These are phyloP conservation scores for Drusus annulatus DNA, from an alignment of 1,140 invertebrate species.

Conservation along the genomic window DNA sequence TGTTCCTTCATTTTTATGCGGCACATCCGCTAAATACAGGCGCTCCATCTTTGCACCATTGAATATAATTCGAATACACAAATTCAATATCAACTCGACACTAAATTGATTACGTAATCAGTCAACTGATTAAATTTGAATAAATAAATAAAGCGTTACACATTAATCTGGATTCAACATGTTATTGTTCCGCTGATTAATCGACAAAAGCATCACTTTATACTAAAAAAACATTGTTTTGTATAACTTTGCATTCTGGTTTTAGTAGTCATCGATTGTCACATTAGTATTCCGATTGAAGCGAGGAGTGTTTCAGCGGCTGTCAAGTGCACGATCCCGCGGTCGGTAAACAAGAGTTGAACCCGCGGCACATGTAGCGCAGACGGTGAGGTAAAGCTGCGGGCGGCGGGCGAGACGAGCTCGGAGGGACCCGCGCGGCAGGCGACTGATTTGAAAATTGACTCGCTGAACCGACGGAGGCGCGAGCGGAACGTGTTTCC, in stretches of 20 bases:
- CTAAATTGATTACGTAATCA: not conserved
- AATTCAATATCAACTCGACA: not conserved
- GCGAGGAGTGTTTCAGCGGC: not conserved
- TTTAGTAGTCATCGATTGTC: not conserved
- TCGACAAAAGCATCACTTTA: not conserved
- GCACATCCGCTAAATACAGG: not conserved
- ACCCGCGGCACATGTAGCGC: not conserved
- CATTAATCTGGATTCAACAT: slow-evolving; percentile 6
- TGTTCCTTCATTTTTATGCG: not conserved
- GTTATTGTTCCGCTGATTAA: not conserved
- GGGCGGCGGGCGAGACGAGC: not conserved
- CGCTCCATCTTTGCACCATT: slow-evolving; percentile 3
- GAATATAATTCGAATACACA: no score
- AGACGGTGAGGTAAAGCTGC: not conserved
- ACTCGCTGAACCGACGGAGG: not conserved
- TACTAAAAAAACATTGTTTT: not conserved
- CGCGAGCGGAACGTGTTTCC: slow-evolving; percentile 2
- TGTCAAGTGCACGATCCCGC: not conserved
- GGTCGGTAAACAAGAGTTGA: not conserved
- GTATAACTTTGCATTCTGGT: not conserved
- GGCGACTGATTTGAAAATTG: not conserved
- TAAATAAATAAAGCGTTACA: not conserved
- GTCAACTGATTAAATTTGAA: not conserved
- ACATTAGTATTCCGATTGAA: not conserved
- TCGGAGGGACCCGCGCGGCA: not conserved